A percentile compares a stretch with the other conserved stretches of the same genome.
phyloP scores from a whole-genome alignment of 2,113 vertebrate genomes.

The Platycercus adscitus region DNA sequence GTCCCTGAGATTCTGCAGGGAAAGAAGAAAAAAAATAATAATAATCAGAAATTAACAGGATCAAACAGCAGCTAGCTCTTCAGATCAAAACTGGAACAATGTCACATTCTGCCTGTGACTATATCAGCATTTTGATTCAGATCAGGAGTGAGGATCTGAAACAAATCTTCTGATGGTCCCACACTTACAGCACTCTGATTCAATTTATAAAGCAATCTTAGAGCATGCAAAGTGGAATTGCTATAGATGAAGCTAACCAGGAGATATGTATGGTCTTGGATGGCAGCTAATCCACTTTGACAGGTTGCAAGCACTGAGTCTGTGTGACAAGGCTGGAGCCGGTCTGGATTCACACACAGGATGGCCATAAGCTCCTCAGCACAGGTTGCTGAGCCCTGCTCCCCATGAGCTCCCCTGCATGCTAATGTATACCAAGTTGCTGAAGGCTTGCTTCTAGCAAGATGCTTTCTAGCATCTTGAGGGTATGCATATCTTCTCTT shows the following conservation, averaged over 20 bases:
- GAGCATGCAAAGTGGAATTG: neutral
- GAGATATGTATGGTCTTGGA: neutral
- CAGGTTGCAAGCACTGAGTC: neutral
- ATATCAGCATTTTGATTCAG: neutral
- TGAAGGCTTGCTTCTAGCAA: neutral
- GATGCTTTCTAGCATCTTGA: neutral
- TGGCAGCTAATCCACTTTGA: neutral
- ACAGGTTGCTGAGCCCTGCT: neutral
- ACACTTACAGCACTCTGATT: rapidly evolving
- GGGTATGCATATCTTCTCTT: neutral
- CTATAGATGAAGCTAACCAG: neutral
- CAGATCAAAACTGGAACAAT: neutral
- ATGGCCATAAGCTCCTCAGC: neutral
- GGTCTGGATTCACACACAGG: neutral
- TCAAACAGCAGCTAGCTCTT: neutral
- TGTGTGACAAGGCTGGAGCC: neutral
- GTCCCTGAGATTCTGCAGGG: conserved; percentile 52
- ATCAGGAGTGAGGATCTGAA: neutral
- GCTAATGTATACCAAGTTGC: neutral
- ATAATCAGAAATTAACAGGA: neutral
- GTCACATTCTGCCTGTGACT: neutral
- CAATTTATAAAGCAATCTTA: neutral
- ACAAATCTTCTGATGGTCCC: neutral
- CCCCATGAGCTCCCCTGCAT: neutral
- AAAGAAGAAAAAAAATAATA: neutral